Conservation (phyloP, 2,113 vertebrate genomes). For the Bucco capensis region DNA sequence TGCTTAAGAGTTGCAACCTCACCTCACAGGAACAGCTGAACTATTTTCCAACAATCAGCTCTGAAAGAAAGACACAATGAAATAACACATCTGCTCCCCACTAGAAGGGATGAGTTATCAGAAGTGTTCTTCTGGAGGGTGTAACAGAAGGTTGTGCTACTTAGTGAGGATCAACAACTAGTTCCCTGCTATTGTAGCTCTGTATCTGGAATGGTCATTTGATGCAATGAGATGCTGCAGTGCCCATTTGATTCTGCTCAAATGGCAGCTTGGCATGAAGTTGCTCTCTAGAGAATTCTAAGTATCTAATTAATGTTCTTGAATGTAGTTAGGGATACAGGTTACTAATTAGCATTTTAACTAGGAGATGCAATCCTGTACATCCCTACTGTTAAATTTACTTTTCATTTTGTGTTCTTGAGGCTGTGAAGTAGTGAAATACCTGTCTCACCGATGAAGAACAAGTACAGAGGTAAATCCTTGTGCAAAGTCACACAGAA, state of each 20-base stretch:
- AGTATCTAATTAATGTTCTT: constrained; percentile 48
- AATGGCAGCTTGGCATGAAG: constrained; percentile 39
- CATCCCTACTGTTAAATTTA: constrained; percentile 6
- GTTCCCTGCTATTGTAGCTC: not conserved
- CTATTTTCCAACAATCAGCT: not conserved
- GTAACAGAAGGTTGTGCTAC: not conserved
- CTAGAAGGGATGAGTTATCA: not conserved
- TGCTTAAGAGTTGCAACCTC: not conserved
- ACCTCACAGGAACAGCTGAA: not conserved
- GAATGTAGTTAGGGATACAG: constrained; percentile 44
- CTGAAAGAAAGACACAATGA: not conserved
- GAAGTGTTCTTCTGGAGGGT: not conserved
- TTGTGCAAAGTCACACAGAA: not conserved
- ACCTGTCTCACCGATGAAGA: not conserved
- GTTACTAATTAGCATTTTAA: constrained; percentile 61
- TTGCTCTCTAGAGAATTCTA: constrained; percentile 22
- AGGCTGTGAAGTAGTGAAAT: not conserved
- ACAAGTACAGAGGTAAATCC: not conserved
- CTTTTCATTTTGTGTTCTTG: not conserved
- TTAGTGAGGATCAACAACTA: not conserved
- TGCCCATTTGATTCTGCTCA: constrained; percentile 24
- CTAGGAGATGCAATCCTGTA: constrained; percentile 24
- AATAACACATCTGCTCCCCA: not conserved
- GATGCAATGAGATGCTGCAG: constrained; percentile 21
- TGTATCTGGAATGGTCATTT: not conserved